Evolutionary conservation across 2,113 vertebrate species (phyloP).

Genomic region (Chrysochloris asiatica): DNA sequence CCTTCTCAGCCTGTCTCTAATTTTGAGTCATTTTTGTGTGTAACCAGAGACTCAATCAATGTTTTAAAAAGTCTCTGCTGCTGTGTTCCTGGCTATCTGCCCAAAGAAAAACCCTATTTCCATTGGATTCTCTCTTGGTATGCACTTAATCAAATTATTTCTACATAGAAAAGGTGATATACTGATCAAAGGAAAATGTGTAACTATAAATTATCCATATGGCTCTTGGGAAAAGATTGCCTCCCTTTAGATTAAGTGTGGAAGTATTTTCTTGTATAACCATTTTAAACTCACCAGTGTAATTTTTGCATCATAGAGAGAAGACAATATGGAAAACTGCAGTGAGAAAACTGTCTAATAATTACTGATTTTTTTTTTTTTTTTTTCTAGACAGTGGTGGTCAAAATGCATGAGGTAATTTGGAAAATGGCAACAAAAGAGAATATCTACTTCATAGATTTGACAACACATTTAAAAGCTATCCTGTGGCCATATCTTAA

Average conservation of each 20-base stretch:
- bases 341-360: background rate
- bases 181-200: conserved; percentile 78
- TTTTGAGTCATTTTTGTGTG: conserved; percentile 77
- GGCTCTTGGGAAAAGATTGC: conserved; percentile 50
- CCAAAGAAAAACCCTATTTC: conserved; percentile 60
- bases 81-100: conserved; percentile 66
- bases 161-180: conserved; percentile 72
- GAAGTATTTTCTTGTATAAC: conserved; percentile 25
- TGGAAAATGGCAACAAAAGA: background rate
- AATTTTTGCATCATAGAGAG: background rate
- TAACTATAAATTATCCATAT: conserved; percentile 71
- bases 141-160: conserved; percentile 75
- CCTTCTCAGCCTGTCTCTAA: conserved; percentile 64
- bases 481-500: background rate
- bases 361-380: conserved; percentile 21
- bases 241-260: conserved; percentile 42
- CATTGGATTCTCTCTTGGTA: conserved; percentile 54
- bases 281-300: conserved; percentile 12
- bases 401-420: background rate
- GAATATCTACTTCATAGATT: background rate
- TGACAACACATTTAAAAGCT: background rate
- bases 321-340: background rate
- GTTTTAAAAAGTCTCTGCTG: conserved; percentile 53
- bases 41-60: conserved; percentile 63
- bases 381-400: conserved; percentile 1